Base-by-base conservation (phyloP, 2,888 invertebrate genomes). In the Noctua janthina region DNA sequence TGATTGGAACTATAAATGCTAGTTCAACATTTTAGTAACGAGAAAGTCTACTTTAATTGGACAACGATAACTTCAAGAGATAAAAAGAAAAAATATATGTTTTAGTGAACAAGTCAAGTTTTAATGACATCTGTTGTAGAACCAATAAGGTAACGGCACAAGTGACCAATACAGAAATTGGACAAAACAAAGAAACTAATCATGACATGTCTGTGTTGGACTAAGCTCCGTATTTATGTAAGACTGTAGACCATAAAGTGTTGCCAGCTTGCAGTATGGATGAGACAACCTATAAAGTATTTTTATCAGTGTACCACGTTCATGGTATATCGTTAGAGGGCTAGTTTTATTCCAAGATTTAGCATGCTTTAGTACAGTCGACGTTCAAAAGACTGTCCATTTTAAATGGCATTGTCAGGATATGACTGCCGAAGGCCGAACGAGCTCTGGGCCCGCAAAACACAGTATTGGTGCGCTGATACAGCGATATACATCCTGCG, bases 171-270 rank as follows among this genome's bases (percentile, higher is more conserved):
- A 74, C 8, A 74, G 39, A 54, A 69, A 54, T 67, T 11, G 67
- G 54, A 70, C 39, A 64, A 79, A 83, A 83, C 79, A 79, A 77
- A 85, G 74, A 72, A 77, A 77, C 72, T 62, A 70, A 80, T 77
- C 77, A 84, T 80, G 75, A 73, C 73, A 81, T 73, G 74, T 83
- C 49, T 69, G 46, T 46, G 74, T 64, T 74, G 54, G 68, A 86
- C 66, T 85, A 74, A 87, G 79, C 62, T 51, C 64, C 46, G 67
- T 87, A 68, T 85, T 86, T 83, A 79, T 76, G 74, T 83, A 59
- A 76, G 62, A 51, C 29, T 20, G 71, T 67, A 39, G 64, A 74
- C n/a, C 66, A 64, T 74, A 64, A 59, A 69, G 62, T 51, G 54
- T 56, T 35, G 15, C 15, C 2, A 11, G 46, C 39, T 8, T 35